These are phyloP conservation scores for Drosophila persimilis DNA, from an alignment of 1,140 invertebrate species.

Conservation along the genomic window DNA sequence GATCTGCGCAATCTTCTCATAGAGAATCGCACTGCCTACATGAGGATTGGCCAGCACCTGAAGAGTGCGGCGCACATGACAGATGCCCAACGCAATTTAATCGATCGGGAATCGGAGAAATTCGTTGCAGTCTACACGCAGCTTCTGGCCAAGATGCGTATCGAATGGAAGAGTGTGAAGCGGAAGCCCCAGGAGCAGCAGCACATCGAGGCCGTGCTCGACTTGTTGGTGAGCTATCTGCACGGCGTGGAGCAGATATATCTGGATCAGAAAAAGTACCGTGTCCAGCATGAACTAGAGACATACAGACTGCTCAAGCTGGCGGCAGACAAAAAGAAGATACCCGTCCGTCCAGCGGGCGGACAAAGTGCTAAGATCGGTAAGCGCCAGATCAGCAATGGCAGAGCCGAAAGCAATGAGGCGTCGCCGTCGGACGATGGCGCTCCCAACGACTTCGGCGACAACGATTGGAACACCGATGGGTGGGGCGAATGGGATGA, in stretches of 20 bases:
- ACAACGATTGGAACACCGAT: conserved; percentile 67
- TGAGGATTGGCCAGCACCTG: conserved; percentile 90
- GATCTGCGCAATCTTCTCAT: conserved; percentile 91
- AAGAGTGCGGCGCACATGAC: conserved; percentile 87
- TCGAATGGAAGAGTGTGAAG: conserved; percentile 88
- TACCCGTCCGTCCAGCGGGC: conserved; percentile 70
- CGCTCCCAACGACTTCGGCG: conserved; percentile 12
- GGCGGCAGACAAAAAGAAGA: conserved; percentile 84
- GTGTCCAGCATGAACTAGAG: conserved; percentile 93
- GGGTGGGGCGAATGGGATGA: conserved; percentile 61
- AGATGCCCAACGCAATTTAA: conserved; percentile 90
- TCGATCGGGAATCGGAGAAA: conserved; percentile 92
- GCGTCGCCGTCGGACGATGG: conserved; percentile 1
- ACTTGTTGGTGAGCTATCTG: conserved; percentile 90
- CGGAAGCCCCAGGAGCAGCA: conserved; percentile 87
- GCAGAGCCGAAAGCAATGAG: conserved; percentile 3
- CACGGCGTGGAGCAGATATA: conserved; percentile 94
- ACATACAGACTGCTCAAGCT: conserved; percentile 91
- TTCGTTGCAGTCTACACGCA: conserved; percentile 93
- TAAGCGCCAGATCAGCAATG: conserved; percentile 29
- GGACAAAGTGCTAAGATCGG: conserved; percentile 42
- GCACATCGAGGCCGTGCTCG: conserved; percentile 89
- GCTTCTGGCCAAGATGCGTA: conserved; percentile 85
- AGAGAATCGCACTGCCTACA: conserved; percentile 92
- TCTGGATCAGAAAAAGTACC: conserved; percentile 92